phyloP scores from a whole-genome alignment of 2,113 vertebrate genomes.

The Lagopus leucura region DNA sequence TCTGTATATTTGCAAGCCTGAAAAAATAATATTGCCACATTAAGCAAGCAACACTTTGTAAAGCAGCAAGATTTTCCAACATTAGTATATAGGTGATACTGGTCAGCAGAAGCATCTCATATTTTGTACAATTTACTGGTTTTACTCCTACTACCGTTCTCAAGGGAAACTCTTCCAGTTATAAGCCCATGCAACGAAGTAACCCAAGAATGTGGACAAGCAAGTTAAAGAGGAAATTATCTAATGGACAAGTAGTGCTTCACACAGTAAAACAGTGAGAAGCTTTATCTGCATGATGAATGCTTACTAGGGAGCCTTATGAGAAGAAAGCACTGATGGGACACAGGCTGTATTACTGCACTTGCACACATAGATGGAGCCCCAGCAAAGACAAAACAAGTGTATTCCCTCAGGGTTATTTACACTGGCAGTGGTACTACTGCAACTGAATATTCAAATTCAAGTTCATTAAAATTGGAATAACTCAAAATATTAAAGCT shows the following conservation, averaged over 20 bases:
- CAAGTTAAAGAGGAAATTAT: neutral
- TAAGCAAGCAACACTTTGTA: neutral
- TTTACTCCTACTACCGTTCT: neutral
- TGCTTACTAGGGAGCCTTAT: neutral
- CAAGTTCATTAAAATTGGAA: neutral
- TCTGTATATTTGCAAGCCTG: constrained; percentile 87
- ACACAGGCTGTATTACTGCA: neutral
- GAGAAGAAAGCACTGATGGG: neutral
- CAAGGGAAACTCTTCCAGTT: neutral
- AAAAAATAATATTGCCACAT: constrained; percentile 24
- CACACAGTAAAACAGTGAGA: neutral
- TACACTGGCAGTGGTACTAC: neutral
- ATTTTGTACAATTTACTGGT: neutral
- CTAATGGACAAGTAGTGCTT: neutral
- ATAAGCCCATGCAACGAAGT: accelerated
- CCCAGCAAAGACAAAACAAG: neutral
- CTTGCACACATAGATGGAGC: constrained; percentile 23
- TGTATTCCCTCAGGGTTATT: neutral
- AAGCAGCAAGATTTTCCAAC: neutral
- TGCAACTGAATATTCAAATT: neutral
- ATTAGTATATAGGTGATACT: neutral
- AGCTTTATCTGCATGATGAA: neutral
- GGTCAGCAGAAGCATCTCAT: neutral
- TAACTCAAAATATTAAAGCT: neutral
- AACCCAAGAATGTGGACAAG: neutral